Conservation (phyloP, 2,888 invertebrate species). For the Mythimna ferrago region DNA sequence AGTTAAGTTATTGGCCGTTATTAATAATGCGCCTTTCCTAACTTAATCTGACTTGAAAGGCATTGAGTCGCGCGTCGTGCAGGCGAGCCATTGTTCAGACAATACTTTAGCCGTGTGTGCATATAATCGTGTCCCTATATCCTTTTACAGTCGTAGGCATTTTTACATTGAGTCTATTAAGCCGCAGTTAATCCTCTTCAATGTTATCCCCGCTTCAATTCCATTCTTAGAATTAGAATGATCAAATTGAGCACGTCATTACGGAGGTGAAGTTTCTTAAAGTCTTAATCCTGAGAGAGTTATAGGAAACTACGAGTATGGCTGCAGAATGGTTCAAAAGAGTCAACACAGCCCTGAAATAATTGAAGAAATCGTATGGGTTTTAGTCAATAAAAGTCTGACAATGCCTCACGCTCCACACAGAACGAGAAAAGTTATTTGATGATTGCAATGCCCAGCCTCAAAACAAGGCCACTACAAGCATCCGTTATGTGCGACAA, state of each 20-base stretch:
- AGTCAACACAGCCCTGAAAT: too few relatives aligned
- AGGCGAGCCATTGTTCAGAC: conserved; percentile 84
- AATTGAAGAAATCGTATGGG: too few relatives aligned
- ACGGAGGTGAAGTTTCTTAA: conserved; percentile 10
- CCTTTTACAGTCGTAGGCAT: conserved; percentile 47
- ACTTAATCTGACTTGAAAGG: conserved; percentile 90
- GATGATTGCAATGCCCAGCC: too few relatives aligned
- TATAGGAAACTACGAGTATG: neutral
- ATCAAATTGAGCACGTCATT: conserved; percentile 35
- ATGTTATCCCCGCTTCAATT: conserved; percentile 48
- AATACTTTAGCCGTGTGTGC: conserved; percentile 73
- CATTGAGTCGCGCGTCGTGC: conserved; percentile 85
- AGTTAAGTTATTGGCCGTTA: conserved; percentile 89
- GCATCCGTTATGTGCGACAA: conserved; percentile 29
- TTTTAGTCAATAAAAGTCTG: too few relatives aligned
- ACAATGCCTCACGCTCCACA: too few relatives aligned
- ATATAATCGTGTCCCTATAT: conserved; percentile 56
- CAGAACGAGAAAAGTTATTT: too few relatives aligned
- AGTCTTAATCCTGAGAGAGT: conserved; percentile 27
- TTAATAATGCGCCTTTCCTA: conserved; percentile 89
- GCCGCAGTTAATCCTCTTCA: conserved; percentile 58
- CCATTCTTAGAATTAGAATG: conserved; percentile 29
- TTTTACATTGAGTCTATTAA: conserved; percentile 62
- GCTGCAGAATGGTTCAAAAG: too few relatives aligned
- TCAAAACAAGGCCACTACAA: neutral